Percentiles rank a stretch among this genome's conserved stretches.
These are phyloP conservation scores for Bothrops jararaca DNA, from an alignment of 2,113 vertebrate genomes.

Conservation along the genomic window DNA sequence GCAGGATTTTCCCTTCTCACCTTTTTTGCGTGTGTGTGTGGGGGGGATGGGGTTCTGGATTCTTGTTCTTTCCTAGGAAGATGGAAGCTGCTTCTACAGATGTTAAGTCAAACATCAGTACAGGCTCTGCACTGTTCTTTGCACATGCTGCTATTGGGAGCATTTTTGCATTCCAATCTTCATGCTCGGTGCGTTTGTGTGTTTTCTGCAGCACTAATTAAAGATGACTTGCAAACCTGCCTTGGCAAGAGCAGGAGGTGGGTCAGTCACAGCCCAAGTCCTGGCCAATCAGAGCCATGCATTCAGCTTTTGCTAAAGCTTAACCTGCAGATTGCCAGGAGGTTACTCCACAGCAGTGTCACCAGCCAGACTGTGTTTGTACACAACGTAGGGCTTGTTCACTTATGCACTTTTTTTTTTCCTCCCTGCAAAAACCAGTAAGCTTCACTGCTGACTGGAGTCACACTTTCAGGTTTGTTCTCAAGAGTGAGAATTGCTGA, in stretches of 20 bases:
- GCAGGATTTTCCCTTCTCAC: neutral
- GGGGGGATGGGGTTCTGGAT: rapidly evolving
- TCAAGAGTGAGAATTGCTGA: neutral
- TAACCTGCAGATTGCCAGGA: neutral
- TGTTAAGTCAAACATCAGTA: neutral
- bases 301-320: neutral
- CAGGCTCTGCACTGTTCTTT: neutral
- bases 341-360: neutral
- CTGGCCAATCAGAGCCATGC: neutral
- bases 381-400: neutral
- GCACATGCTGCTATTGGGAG: neutral
- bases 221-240: neutral
- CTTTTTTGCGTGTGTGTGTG: neutral
- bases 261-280: too few species aligned
- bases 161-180: neutral
- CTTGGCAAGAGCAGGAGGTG: neutral
- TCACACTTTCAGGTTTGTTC: neutral
- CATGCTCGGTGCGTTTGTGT: neutral
- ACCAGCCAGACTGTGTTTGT: neutral
- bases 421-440: neutral
- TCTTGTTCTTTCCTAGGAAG: neutral
- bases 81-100: neutral
- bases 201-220: neutral
- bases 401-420: neutral
- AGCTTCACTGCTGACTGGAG: neutral